These are phyloP conservation scores for Andrena hattorfiana DNA, from an alignment of 2,888 invertebrate species.

Conservation along the genomic window DNA sequence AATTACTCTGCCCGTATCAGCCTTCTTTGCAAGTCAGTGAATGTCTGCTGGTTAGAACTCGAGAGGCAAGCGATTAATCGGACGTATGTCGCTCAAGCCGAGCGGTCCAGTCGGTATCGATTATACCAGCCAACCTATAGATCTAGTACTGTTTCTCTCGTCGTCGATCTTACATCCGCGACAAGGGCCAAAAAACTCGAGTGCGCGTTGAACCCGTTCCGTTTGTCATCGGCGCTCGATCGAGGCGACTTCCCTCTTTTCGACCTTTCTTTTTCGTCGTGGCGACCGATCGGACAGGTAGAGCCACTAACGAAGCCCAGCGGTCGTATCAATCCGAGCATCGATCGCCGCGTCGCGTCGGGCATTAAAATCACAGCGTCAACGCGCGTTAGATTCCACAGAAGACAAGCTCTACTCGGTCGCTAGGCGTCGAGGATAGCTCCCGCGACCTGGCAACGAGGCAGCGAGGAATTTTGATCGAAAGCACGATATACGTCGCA, in stretches of 20 bases:
- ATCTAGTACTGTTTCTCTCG: constrained; percentile 34
- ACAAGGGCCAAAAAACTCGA: constrained; percentile 34
- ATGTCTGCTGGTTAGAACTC: neutral
- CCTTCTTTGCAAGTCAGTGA: neutral
- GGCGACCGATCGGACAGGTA: constrained; percentile 41
- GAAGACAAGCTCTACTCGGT: neutral
- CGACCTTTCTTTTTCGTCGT: constrained; percentile 39
- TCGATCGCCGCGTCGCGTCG: constrained; percentile 38
- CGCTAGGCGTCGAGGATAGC: neutral
- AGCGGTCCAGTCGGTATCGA: constrained; percentile 40
- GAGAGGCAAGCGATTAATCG: constrained; percentile 63
- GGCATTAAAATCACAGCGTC: constrained; percentile 49
- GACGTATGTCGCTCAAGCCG: constrained; percentile 33
- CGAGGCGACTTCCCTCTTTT: constrained; percentile 31
- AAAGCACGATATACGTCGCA: constrained; percentile 43
- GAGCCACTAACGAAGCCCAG: constrained; percentile 49
- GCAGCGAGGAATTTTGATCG: constrained; percentile 38
- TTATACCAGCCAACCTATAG: constrained; percentile 45
- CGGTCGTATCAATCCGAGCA: constrained; percentile 16
- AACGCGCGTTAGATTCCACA: constrained; percentile 21
- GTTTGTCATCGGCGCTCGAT: constrained; percentile 41
- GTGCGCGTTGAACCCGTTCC: constrained; percentile 33
- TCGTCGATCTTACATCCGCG: constrained; percentile 35
- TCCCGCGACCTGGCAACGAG: neutral
- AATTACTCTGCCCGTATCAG: neutral